phyloP scores from a whole-genome alignment of 2,113 vertebrate species.

The Mixornis gularis region DNA sequence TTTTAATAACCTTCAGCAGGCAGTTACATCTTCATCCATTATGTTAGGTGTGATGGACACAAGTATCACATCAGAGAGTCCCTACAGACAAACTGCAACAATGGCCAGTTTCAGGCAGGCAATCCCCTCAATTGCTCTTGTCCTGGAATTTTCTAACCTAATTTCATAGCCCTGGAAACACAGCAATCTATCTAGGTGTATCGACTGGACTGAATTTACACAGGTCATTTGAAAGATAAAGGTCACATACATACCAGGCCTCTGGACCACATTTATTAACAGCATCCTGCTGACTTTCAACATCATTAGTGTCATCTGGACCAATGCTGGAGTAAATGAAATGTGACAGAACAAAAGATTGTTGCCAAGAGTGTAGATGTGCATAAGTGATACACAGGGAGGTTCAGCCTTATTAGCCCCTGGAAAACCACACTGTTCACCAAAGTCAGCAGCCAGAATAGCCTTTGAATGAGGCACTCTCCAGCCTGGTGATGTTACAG shows the following conservation, averaged over 20 bases:
- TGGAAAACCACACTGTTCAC: slow-evolving; percentile 13
- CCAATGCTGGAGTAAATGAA: slow-evolving; percentile 50
- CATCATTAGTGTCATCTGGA: slow-evolving; percentile 57
- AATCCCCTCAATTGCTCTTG: neutral
- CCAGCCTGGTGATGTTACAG: neutral
- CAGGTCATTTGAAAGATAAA: slow-evolving; percentile 69
- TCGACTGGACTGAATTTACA: slow-evolving; percentile 61
- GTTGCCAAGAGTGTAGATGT: slow-evolving; percentile 29
- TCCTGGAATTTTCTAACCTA: slow-evolving; percentile 51
- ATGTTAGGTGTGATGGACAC: neutral
- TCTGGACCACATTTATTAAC: slow-evolving; percentile 49
- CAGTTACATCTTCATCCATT: neutral
- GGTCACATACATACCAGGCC: slow-evolving; percentile 50
- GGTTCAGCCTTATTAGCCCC: slow-evolving; percentile 54
- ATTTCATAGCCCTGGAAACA: slow-evolving; percentile 50
- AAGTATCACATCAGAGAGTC: neutral
- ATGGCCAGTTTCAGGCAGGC: neutral
- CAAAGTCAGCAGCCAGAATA: neutral
- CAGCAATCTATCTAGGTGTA: slow-evolving; percentile 40
- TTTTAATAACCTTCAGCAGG: neutral
- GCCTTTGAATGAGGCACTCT: neutral
- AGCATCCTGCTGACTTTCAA: slow-evolving; percentile 40
- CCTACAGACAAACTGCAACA: slow-evolving; percentile 3
- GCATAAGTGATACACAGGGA: slow-evolving; percentile 28
- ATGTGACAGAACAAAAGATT: slow-evolving; percentile 49